These are phyloP conservation scores for Natator depressus DNA, from an alignment of 2,113 vertebrate species.

Conservation along the genomic window DNA sequence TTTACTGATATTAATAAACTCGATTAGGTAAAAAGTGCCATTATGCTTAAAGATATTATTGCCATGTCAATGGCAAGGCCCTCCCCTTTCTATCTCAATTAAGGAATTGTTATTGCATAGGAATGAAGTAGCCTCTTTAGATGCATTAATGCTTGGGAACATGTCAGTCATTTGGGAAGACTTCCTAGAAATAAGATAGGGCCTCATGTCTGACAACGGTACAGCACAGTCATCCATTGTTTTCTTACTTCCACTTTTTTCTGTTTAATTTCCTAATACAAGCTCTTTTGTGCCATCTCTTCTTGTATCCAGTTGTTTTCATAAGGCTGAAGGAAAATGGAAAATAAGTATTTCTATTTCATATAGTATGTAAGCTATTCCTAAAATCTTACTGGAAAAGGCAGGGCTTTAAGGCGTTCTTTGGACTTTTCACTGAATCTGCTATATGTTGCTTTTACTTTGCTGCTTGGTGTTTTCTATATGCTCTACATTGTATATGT, in stretches of 20 bases:
- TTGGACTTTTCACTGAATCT: neutral
- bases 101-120: neutral
- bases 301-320: neutral
- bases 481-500: neutral
- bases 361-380: neutral
- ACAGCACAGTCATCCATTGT: neutral
- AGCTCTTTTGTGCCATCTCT: neutral
- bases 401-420: neutral
- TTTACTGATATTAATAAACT: neutral
- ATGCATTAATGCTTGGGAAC: neutral
- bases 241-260: neutral
- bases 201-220: neutral
- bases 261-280: neutral
- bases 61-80: neutral
- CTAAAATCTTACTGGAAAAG: neutral
- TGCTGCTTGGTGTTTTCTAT: neutral
- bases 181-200: neutral
- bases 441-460: neutral
- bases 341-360: neutral
- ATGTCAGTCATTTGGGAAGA: neutral
- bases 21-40: neutral
- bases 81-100: neutral
- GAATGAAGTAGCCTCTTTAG: neutral
- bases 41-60: neutral
- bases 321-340: neutral